Conservation (phyloP, 2,113 vertebrate species). For the Caranx ignobilis region DNA sequence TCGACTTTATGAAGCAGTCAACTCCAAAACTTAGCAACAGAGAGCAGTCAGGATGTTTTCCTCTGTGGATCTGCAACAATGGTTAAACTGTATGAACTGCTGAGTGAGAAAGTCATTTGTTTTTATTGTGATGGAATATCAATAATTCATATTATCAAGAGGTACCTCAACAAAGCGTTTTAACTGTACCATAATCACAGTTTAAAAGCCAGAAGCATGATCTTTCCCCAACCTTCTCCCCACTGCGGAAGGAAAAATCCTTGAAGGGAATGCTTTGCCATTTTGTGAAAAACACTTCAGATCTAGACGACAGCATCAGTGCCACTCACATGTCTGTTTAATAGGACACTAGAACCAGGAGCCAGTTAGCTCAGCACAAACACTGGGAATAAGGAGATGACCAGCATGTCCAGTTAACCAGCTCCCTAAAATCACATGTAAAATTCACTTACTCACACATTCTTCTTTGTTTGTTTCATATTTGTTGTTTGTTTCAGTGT, state of each 20-base stretch:
- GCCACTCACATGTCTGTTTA: too few species aligned
- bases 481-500: too few species aligned
- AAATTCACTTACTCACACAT: not conserved
- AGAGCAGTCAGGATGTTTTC: constrained; percentile 30
- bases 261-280: not conserved
- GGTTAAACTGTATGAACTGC: constrained; percentile 8
- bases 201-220: not conserved
- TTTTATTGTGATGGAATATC: not conserved
- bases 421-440: too few species aligned
- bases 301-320: not conserved
- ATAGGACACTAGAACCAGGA: too few species aligned
- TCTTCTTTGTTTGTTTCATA: not conserved
- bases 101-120: constrained; percentile 1
- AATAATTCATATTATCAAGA: not conserved
- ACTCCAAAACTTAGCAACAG: constrained; percentile 25
- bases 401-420: too few species aligned
- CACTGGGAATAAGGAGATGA: not conserved
- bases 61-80: not conserved
- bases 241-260: not conserved
- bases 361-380: not conserved
- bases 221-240: not conserved
- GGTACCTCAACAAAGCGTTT: not conserved
- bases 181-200: not conserved
- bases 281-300: too few species aligned
- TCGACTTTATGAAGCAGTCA: constrained; percentile 28